A percentile compares a stretch with the other conserved stretches of the same genome.
These are phyloP conservation scores for Leuctra nigra DNA, from an alignment of 2,888 invertebrate species.

Conservation along the genomic window DNA sequence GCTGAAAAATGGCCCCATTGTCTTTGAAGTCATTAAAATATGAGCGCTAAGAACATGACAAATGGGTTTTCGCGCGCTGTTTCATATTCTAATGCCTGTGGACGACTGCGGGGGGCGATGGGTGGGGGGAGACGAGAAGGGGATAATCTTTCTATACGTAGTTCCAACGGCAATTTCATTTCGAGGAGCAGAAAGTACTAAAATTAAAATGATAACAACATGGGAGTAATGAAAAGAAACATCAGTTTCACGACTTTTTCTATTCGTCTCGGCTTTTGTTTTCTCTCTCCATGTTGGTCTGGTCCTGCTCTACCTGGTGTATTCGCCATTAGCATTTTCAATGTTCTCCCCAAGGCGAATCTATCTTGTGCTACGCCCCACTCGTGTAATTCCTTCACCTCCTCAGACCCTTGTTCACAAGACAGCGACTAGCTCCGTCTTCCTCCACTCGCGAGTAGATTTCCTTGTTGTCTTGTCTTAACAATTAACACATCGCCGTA, in stretches of 20 bases:
- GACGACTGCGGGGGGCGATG: not conserved
- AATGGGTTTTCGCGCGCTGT: too few species aligned
- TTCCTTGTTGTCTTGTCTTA: constrained; percentile 8
- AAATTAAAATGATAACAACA: constrained; percentile 6
- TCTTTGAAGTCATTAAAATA: not conserved
- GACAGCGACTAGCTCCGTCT: not conserved
- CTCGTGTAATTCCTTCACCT: too few species aligned
- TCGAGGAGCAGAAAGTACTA: not conserved
- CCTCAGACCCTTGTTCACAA: not conserved
- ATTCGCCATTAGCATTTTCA: constrained; percentile 2
- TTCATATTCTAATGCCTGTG: too few species aligned
- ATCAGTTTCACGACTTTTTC: not conserved
- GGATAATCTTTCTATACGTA: not conserved
- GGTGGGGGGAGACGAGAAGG: not conserved
- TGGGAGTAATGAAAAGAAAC: not conserved
- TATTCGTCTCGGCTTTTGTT: constrained; percentile 1
- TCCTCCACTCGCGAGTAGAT: not conserved
- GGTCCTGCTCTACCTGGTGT: constrained; percentile 1
- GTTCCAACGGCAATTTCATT: not conserved
- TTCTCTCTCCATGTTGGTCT: not conserved
- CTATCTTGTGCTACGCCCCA: not conserved
- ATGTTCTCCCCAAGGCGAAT: constrained; percentile 3
- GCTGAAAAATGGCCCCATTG: not conserved
- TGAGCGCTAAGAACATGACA: too few species aligned
- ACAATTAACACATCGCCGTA: constrained; percentile 1